A percentile compares a stretch with the other conserved stretches of the same genome.
Conservation (phyloP, 2,888 invertebrate species). For the Dynastes tityus region DNA sequence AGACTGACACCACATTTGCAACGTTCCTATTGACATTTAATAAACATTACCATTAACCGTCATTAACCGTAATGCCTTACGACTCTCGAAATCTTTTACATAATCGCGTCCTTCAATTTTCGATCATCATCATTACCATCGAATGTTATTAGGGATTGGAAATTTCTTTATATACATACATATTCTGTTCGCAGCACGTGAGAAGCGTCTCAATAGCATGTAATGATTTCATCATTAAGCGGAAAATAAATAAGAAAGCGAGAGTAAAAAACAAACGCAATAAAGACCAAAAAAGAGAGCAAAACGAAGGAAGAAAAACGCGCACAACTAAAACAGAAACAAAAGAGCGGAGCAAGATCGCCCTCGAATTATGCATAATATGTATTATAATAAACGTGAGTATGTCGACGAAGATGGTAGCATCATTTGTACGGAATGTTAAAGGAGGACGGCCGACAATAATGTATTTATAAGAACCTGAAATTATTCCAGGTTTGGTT, state of each 20-base stretch:
- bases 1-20: not conserved
- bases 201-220: not conserved
- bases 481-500: constrained; percentile 28
- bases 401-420: constrained; percentile 15
- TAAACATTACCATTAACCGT: not conserved
- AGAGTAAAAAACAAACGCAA: not conserved
- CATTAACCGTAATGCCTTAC: not conserved
- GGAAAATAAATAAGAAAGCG: not conserved
- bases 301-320: not conserved
- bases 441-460: constrained; percentile 22
- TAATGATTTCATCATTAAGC: not conserved
- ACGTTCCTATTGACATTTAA: not conserved
- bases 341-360: not conserved
- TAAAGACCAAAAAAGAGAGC: not conserved
- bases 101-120: constrained; percentile 6
- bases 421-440: not conserved
- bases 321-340: constrained; percentile 6
- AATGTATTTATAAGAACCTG: constrained; percentile 39
- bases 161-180: not conserved
- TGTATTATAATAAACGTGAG: constrained; percentile 27
- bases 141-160: not conserved
- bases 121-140: constrained; percentile 18
- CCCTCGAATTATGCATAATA: constrained; percentile 31
- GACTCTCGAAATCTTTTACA: not conserved
- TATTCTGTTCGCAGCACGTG: not conserved